Evolutionary conservation across 1,140 invertebrate species (phyloP), one percentile per base, ranked within the genome.

Genomic region (Drosophila varians): DNA sequence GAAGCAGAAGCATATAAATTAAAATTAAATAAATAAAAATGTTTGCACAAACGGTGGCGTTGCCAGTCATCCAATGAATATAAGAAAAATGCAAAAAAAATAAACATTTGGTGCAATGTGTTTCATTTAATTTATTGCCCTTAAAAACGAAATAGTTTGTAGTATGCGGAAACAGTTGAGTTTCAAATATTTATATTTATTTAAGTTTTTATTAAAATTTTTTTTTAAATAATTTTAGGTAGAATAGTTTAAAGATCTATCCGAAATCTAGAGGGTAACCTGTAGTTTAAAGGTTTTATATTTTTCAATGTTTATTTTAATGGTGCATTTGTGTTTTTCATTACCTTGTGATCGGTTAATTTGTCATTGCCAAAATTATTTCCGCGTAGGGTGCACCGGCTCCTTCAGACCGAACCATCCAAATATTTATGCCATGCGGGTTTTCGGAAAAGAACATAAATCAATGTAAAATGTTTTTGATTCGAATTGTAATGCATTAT

Each of bases 21-120:
- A 60, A 76, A 61, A 77, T 64, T 43, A 79, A 76, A 76, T 72
- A 66, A 58, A 71, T 47, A 58, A n/a, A 61, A 71, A 61, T 74
- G 58, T 57, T 60, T 46, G 43, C 42, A 56, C 55, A 28, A 18
- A 16, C 7, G 23, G 14, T 23, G 52, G 18, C 18, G 31, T 48
- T 16, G 66, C 56, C 68, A 72, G 56, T 11, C 11, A n/a, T 11
- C 47, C 49, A 56, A 56, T 60, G 64, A 51, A 21, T 21, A 21
- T 21, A 55, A 40, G 14, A 16, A 25, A 52, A 70, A 47, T 28
- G 40, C 45, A 70, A 47, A 26, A 56, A 55, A 36, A 68, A 70
- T 68, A 26, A 68, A 48, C 14, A 36, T 49, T 47, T 52, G 12
- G 45, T 52, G 40, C 61, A 46, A n/a, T n/a, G n/a, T n/a, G n/a